Evolutionary conservation across 2,113 vertebrate species (phyloP).

Genomic region (Pygoscelis adeliae): DNA sequence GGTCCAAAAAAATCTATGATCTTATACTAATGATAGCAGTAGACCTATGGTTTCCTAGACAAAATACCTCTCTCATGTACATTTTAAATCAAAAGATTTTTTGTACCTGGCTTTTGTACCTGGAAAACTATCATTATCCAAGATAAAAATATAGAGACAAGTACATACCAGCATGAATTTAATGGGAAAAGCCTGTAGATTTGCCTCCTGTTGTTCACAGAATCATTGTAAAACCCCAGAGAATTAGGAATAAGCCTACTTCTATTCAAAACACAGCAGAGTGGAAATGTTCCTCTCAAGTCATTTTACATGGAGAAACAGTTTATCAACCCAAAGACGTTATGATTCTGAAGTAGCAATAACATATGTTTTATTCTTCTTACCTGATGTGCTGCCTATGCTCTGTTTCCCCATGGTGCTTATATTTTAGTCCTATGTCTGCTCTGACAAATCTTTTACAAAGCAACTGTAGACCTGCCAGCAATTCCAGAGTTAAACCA

Average conservation of each 20-base stretch:
- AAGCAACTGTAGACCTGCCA: neutral
- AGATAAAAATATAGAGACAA: neutral
- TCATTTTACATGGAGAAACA: neutral
- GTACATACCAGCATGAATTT: neutral
- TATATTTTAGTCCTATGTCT: neutral
- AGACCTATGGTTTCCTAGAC: neutral
- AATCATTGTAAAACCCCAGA: neutral
- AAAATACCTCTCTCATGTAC: neutral
- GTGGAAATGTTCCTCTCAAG: neutral
- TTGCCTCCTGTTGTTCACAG: neutral
- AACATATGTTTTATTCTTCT: neutral
- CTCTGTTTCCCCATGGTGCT: neutral
- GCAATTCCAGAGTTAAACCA: neutral
- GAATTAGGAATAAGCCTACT: neutral
- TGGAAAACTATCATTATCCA: neutral
- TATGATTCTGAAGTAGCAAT: neutral
- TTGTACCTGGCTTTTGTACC: neutral
- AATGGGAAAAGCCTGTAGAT: neutral
- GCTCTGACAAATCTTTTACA: neutral
- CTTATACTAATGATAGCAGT: neutral
- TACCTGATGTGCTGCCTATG: neutral
- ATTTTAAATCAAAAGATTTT: neutral
- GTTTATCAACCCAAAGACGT: neutral
- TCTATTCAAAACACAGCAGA: neutral
- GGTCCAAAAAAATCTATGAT: rapidly evolving